Evolutionary conservation across 2,113 vertebrate genomes (phyloP).

Genomic region (Mobula hypostoma): DNA sequence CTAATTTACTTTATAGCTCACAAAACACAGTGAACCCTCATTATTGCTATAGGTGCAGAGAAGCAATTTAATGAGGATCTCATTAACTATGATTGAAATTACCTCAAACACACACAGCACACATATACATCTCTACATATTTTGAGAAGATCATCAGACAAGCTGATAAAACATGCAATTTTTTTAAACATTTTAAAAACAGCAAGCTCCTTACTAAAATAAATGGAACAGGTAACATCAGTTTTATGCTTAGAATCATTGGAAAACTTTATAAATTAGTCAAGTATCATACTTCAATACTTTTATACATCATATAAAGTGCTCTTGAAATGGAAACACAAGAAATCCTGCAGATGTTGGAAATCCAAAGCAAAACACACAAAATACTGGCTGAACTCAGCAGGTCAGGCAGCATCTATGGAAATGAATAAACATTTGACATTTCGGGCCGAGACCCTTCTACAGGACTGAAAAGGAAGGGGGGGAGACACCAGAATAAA

Average conservation of each 20-base stretch:
- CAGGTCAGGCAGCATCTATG: too few species aligned
- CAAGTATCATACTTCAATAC: background rate
- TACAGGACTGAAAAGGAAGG: too few species aligned
- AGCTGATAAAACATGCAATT: background rate
- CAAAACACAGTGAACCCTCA: background rate
- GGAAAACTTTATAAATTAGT: background rate
- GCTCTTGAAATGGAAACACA: too few species aligned
- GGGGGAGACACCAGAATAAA: too few species aligned
- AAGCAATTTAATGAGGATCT: background rate
- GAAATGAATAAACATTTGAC: too few species aligned
- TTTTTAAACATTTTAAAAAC: background rate
- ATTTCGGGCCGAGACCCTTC: too few species aligned
- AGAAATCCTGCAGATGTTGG: too few species aligned
- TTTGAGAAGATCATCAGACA: background rate
- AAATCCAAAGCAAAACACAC: too few species aligned
- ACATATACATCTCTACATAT: background rate
- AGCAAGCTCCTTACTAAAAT: background rate
- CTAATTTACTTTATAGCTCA: constrained; percentile 2
- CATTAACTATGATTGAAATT: constrained; percentile 5
- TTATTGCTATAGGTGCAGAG: background rate
- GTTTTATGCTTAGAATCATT: background rate
- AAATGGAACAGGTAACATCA: background rate
- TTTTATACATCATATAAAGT: too few species aligned
- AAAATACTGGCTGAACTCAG: too few species aligned
- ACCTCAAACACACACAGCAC: background rate